phyloP scores from a whole-genome alignment of 2,797 vertebrate genomes.

The Clarias laeviceps region DNA sequence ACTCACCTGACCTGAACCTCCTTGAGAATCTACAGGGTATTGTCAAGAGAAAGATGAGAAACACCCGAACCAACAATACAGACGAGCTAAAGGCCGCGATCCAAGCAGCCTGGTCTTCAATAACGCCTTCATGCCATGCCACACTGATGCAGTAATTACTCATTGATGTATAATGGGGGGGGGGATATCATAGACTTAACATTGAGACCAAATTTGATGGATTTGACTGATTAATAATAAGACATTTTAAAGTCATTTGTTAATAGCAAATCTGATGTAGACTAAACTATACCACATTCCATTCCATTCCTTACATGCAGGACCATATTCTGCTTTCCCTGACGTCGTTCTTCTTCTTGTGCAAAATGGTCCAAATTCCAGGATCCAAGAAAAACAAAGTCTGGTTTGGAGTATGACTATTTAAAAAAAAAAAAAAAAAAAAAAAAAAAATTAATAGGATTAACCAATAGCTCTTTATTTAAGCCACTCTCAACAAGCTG shows the following conservation, averaged over 20 bases:
- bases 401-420: slow-evolving; percentile 36
- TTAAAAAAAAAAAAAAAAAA: background rate
- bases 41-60: too few relatives aligned
- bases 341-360: slow-evolving; percentile 15
- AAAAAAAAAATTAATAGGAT: background rate
- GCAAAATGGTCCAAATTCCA: slow-evolving; percentile 21
- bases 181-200: too few relatives aligned
- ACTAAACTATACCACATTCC: background rate
- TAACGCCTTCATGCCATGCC: too few relatives aligned
- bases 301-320: slow-evolving; percentile 21
- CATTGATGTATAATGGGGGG: too few relatives aligned
- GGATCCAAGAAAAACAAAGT: slow-evolving; percentile 22
- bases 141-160: too few relatives aligned
- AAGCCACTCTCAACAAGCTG: background rate
- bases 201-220: too few relatives aligned
- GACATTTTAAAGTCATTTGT: background rate
- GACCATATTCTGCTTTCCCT: slow-evolving; percentile 8
- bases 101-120: too few relatives aligned
- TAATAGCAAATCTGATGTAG: background rate
- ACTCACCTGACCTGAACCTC: too few relatives aligned
- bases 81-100: too few relatives aligned
- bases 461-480: background rate
- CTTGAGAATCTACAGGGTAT: too few relatives aligned
- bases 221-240: background rate
- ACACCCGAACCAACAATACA: too few relatives aligned